Conservation (phyloP, 2,113 vertebrate species). For the Crocuta crocuta region DNA sequence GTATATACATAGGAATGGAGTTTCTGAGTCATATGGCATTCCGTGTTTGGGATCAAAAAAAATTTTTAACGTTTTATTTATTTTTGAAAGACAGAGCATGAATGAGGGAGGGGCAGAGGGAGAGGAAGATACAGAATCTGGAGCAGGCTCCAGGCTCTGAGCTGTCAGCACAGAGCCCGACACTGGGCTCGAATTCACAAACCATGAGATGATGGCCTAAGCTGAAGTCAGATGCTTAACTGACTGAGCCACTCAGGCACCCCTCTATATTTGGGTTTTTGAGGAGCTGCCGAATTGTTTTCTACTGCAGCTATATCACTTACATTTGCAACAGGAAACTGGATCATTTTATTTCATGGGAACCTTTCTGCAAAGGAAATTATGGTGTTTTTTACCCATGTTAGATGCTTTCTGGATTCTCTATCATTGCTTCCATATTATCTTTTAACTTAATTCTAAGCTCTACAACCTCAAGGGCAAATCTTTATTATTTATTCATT, state of each 20-base stretch:
- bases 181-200: fast-evolving
- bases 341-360: not conserved
- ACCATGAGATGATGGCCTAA: too few species aligned
- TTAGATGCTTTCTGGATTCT: not conserved
- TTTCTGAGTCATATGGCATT: not conserved
- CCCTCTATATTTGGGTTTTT: not conserved
- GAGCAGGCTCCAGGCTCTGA: too few species aligned
- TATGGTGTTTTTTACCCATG: not conserved
- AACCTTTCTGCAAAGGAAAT: not conserved
- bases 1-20: not conserved
- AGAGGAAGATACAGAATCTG: too few species aligned
- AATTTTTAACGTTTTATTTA: too few species aligned
- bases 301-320: not conserved
- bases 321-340: not conserved
- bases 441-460: not conserved
- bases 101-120: too few species aligned
- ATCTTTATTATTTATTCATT: not conserved
- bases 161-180: too few species aligned
- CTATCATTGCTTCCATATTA: not conserved
- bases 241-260: too few species aligned
- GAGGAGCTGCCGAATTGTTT: not conserved
- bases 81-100: too few species aligned
- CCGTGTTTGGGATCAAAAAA: not conserved
- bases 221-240: too few species aligned
- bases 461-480: not conserved